Percentiles rank a stretch among this genome's conserved stretches.
Evolutionary conservation across 2,113 vertebrate genomes (phyloP).

Genomic region (Panurus biarmicus): DNA sequence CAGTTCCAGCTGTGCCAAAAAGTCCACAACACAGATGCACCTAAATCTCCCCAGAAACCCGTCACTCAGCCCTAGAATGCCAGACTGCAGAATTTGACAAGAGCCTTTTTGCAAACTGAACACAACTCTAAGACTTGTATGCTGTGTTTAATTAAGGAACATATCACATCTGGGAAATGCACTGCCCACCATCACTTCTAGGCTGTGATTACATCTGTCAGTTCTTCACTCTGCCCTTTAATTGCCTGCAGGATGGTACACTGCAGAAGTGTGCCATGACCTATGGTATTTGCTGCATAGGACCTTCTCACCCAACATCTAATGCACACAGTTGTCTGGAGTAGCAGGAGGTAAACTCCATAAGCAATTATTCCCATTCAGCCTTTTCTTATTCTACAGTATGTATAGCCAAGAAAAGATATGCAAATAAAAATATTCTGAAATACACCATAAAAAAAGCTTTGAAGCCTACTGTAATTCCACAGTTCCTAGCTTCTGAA

Average conservation of each 20-base stretch:
- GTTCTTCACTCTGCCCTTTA: accelerated
- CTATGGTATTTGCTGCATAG: accelerated
- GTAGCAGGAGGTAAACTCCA: neutral
- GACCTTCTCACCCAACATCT: neutral
- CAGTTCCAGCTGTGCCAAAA: neutral
- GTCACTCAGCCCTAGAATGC: neutral
- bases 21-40: accelerated
- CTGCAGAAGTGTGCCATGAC: accelerated
- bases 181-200: neutral
- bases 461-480: neutral
- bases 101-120: neutral
- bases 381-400: neutral
- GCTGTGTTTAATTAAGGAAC: neutral
- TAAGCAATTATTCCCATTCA: neutral
- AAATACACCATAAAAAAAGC: neutral
- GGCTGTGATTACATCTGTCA: neutral
- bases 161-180: neutral
- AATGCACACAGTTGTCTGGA: neutral
- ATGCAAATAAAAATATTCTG: neutral
- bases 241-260: neutral
- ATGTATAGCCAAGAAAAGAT: neutral
- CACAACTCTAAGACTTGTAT: neutral
- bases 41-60: neutral
- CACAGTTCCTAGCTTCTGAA: neutral
- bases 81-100: neutral